Evolutionary conservation across 2,888 invertebrate species (phyloP).

Genomic region (Nomada ferruginata): DNA sequence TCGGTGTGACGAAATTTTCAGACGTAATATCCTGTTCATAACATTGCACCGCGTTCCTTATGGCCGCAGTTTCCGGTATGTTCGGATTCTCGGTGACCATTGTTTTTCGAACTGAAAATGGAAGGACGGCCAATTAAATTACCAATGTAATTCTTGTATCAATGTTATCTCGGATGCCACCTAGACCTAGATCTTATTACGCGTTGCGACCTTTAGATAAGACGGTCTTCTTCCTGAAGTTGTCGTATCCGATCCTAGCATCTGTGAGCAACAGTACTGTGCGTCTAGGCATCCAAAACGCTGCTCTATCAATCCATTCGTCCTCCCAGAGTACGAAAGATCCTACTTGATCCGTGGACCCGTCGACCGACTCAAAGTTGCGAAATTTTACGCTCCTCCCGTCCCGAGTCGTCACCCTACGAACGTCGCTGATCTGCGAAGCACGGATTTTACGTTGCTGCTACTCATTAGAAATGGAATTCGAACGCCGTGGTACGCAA

Average conservation of each 20-base stretch:
- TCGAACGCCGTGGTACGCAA: background rate
- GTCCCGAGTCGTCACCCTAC: constrained; percentile 87
- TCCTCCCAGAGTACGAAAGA: constrained; percentile 89
- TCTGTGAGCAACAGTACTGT: constrained; percentile 91
- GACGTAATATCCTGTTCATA: constrained; percentile 66
- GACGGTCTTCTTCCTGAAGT: constrained; percentile 77
- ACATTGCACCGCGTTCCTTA: constrained; percentile 80
- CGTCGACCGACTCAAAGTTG: constrained; percentile 87
- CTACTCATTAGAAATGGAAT: background rate
- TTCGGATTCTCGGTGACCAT: constrained; percentile 91
- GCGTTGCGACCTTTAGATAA: constrained; percentile 60
- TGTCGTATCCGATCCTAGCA: constrained; percentile 85
- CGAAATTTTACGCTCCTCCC: constrained; percentile 87
- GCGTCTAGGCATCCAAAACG: constrained; percentile 88
- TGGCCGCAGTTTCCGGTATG: constrained; percentile 86
- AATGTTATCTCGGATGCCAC: too few species aligned
- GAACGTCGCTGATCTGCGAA: constrained; percentile 86
- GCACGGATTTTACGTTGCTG: background rate
- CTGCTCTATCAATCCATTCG: constrained; percentile 89
- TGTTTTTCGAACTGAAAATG: constrained; percentile 82
- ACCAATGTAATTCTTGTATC: too few species aligned
- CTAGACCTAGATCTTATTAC: too few species aligned
- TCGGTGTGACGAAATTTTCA: constrained; percentile 76
- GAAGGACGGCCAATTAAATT: too few species aligned
- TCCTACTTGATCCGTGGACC: constrained; percentile 87